A percentile compares a stretch with the other conserved stretches of the same genome.
These are phyloP conservation scores for Liasis olivaceus DNA, from an alignment of 2,797 vertebrate genomes.

Conservation along the genomic window DNA sequence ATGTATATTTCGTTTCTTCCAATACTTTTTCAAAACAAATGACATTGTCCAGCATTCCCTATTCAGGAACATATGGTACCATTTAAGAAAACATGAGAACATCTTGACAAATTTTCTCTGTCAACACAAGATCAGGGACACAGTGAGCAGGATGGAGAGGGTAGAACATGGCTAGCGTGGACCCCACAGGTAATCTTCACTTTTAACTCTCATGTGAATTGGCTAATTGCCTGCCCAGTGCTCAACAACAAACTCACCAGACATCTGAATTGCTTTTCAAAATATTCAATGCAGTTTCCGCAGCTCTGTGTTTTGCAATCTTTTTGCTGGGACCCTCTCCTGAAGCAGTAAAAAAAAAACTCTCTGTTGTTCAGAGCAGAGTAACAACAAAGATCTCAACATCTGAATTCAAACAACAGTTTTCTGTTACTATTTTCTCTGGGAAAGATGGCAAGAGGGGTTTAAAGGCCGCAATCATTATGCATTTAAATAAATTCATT, in stretches of 20 bases:
- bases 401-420: conserved; percentile 16
- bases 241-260: conserved; percentile 71
- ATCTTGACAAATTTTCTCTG: too few relatives aligned
- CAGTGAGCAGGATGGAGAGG: background rate
- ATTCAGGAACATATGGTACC: background rate
- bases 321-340: conserved; percentile 91
- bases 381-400: background rate
- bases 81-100: background rate
- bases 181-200: background rate
- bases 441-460: background rate
- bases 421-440: background rate
- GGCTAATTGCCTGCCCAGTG: background rate
- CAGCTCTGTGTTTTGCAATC: conserved; percentile 88
- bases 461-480: background rate
- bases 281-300: conserved; percentile 81
- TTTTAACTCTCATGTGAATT: background rate
- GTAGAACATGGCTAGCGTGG: background rate
- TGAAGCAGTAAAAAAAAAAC: conserved; percentile 53
- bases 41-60: background rate
- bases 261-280: conserved; percentile 77
- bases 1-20: background rate
- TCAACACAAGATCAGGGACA: background rate
- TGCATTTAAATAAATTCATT: background rate
- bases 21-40: background rate
- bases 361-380: background rate